Conservation (phyloP, 2,113 vertebrate species). For the Anhinga rufa region DNA sequence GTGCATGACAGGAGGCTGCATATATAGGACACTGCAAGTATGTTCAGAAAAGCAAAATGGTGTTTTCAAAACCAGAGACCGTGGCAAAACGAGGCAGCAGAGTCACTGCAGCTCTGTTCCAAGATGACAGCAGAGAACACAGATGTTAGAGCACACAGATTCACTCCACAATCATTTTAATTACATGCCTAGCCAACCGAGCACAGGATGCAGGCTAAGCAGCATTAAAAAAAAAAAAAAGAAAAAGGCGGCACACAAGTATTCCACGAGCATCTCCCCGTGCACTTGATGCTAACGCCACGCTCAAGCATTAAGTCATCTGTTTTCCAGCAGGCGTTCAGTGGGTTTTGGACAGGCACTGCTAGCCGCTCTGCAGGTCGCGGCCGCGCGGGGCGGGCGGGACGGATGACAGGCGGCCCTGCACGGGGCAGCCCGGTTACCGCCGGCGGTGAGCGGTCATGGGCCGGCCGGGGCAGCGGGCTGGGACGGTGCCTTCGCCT, state of each 20-base stretch:
- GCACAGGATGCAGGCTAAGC: not conserved
- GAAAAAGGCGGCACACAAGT: not conserved
- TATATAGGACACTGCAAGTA: constrained; percentile 1
- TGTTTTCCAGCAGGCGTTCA: not conserved
- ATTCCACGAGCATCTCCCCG: not conserved
- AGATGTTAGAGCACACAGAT: constrained; percentile 13
- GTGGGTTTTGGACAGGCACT: not conserved
- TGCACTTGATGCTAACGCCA: not conserved
- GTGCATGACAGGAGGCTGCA: not conserved
- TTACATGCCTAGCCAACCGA: not conserved
- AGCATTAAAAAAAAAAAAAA: not conserved
- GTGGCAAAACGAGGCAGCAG: constrained; percentile 28
- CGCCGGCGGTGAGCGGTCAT: rapidly evolving
- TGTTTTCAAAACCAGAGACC: constrained; percentile 34
- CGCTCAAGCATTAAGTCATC: not conserved
- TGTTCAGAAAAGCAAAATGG: constrained; percentile 50
- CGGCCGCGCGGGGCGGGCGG: not conserved
- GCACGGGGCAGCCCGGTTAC: not conserved
- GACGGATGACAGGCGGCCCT: rapidly evolving
- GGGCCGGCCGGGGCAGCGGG: rapidly evolving
- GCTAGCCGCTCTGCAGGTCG: not conserved
- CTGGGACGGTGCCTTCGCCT: not conserved
- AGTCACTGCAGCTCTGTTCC: constrained; percentile 55
- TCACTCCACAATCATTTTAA: constrained; percentile 19
- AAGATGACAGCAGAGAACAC: constrained; percentile 45